These are phyloP conservation scores for Ptychadena robeensis DNA, from an alignment of 2,797 vertebrate species.

Conservation along the genomic window DNA sequence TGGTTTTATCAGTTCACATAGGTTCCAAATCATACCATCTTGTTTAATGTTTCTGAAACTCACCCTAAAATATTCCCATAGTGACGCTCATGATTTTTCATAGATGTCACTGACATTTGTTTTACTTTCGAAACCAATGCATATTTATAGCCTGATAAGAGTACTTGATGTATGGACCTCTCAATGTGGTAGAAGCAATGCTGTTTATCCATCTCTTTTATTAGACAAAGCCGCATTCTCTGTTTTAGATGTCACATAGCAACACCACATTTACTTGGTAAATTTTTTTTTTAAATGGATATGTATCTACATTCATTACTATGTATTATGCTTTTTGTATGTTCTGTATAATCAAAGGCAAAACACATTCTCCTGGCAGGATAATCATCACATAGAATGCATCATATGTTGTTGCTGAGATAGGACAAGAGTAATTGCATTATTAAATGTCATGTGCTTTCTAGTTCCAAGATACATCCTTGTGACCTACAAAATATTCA, in stretches of 20 bases:
- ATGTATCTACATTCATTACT: constrained; percentile 1
- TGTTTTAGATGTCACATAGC: neutral
- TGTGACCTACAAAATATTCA: neutral
- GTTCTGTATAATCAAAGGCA: neutral
- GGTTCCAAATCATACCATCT: neutral
- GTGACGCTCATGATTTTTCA: neutral
- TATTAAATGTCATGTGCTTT: neutral
- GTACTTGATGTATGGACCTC: neutral
- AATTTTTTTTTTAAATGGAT: constrained; percentile 4
- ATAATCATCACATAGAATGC: neutral
- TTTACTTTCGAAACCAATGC: constrained; percentile 2
- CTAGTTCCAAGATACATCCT: neutral
- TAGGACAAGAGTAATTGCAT: neutral
- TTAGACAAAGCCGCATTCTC: neutral
- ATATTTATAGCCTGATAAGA: neutral
- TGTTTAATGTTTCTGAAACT: neutral
- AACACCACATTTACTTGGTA: constrained; percentile 3
- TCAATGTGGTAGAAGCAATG: neutral
- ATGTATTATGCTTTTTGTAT: neutral
- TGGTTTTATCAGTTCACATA: neutral
- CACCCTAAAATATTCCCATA: neutral
- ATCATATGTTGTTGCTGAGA: neutral
- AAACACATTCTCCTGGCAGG: neutral
- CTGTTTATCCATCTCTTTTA: constrained; percentile 35
- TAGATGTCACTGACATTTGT: neutral